These are phyloP conservation scores for Monomorium pharaonis DNA, from an alignment of 1,140 invertebrate species.

Conservation along the genomic window DNA sequence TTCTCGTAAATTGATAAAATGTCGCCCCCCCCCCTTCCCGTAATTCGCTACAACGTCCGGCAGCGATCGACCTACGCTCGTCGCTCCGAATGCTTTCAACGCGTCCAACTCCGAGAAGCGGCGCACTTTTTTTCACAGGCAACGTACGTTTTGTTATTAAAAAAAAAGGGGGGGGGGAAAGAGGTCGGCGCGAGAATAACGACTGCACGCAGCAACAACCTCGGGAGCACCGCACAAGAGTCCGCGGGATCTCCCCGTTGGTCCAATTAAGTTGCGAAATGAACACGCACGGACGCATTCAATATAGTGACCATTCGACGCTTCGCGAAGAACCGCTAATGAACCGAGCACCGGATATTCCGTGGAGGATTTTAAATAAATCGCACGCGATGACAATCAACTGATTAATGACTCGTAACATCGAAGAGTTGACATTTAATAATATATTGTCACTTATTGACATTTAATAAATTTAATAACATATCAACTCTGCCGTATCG, in stretches of 20 bases:
- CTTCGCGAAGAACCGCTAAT: conserved; percentile 67
- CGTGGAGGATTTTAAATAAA: background rate
- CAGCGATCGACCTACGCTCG: conserved; percentile 57
- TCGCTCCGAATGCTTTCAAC: conserved; percentile 32
- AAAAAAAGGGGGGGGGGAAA: conserved; percentile 25
- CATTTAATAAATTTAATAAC: background rate
- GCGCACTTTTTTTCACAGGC: conserved; percentile 18
- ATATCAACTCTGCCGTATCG: background rate
- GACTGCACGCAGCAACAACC: conserved; percentile 49
- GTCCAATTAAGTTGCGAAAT: conserved; percentile 73
- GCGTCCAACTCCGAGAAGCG: conserved; percentile 10
- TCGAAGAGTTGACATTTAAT: background rate
- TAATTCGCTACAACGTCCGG: conserved; percentile 65
- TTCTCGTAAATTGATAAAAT: conserved; percentile 78
- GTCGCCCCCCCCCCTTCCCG: no score
- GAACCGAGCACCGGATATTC: conserved; percentile 56
- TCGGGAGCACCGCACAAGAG: conserved; percentile 47
- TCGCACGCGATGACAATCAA: background rate
- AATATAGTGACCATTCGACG: conserved; percentile 65
- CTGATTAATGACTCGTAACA: conserved; percentile 19
- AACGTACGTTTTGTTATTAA: conserved; percentile 32
- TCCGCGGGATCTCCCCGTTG: conserved; percentile 58
- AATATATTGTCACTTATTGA: background rate
- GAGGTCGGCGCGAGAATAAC: conserved; percentile 58
- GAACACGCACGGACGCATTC: conserved; percentile 62